Evolutionary conservation across 1,140 invertebrate species (phyloP), one percentile per base, ranked within the genome.

Genomic region (Zaprionus kolodkinae): DNA sequence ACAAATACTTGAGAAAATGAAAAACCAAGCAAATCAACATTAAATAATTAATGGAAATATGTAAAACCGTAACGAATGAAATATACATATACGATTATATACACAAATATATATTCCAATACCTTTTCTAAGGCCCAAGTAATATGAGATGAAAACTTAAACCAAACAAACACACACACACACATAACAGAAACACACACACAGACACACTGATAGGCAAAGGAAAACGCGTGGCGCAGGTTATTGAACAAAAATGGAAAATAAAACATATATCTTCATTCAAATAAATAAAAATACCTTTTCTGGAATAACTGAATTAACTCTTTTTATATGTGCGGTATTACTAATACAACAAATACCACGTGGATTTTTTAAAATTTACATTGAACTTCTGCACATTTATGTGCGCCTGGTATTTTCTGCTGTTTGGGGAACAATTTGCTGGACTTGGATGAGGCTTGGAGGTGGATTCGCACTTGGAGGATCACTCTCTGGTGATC

Each of bases 221-320:
- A 79, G 66, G 65, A 54, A 69, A 72, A 59, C 11, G 36, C 27
- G 69, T 73, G 67, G 70, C 68, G 76, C 79, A 90, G 81, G 78
- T 88, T 88, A 88, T 88, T 84, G 72, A 63, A 83, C 72, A 79
- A 76, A 45, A 45, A 45, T 66, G 78, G 79, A 87, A 79, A 75
- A 76, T 54, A 65, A 79, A 85, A 78, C 78, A 89, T 88, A 88
- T 88, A 88, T 88, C 85, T 88, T 88, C 85, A 88, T 89, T 88
- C 85, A 85, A 88, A 90, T 90, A 90, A 88, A 88, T 89, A 85
- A 85, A 88, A 81, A 78, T 84, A 85, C 70, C 86, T 88, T 88
- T 88, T 88, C 85, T 88, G 85, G 81, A 89, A 88, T 88, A 89
- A 84, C 30, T 61, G 78, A 45, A 73, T 70, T 48, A 45, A 9